A percentile compares a stretch with the other conserved stretches of the same genome.
Evolutionary conservation across 2,888 invertebrate species (phyloP).

Genomic region (Nephrotoma appendiculata): DNA sequence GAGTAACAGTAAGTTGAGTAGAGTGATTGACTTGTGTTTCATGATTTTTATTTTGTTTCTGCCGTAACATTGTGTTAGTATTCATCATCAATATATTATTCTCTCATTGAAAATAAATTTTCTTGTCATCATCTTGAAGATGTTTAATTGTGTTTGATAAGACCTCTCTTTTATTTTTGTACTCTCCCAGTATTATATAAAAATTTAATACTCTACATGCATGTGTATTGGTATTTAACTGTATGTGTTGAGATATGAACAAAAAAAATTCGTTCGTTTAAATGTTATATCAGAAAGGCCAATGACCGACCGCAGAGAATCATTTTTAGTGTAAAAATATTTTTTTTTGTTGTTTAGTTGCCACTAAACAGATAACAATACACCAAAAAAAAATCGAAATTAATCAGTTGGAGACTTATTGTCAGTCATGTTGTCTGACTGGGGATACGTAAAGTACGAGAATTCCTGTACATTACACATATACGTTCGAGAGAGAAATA

Average conservation of each 20-base stretch:
- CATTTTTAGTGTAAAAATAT: not conserved
- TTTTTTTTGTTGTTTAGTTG: not conserved
- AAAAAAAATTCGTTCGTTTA: not conserved
- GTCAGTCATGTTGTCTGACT: not conserved
- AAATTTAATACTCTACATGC: not conserved
- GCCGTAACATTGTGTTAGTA: not conserved
- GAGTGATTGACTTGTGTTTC: conserved; percentile 2
- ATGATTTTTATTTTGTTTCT: not conserved
- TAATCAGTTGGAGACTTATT: conserved; percentile 2
- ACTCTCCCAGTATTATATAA: not conserved
- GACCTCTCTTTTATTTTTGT: not conserved
- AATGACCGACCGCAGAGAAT: conserved; percentile 4
- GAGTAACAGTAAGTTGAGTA: conserved; percentile 4
- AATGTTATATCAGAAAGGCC: conserved; percentile 1
- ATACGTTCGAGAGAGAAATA: not conserved
- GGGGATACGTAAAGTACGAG: not conserved
- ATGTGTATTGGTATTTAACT: not conserved
- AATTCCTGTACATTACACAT: not conserved
- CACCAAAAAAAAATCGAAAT: not conserved
- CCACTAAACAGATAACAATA: conserved; percentile 4
- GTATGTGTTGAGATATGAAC: not conserved
- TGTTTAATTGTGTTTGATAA: not conserved
- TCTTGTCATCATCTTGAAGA: not conserved
- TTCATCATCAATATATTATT: not conserved
- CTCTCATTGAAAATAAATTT: not conserved